Evolutionary conservation across 2,797 vertebrate genomes (phyloP), one percentile per base, ranked within the genome.

Genomic region (Odontamblyopus rebecca): DNA sequence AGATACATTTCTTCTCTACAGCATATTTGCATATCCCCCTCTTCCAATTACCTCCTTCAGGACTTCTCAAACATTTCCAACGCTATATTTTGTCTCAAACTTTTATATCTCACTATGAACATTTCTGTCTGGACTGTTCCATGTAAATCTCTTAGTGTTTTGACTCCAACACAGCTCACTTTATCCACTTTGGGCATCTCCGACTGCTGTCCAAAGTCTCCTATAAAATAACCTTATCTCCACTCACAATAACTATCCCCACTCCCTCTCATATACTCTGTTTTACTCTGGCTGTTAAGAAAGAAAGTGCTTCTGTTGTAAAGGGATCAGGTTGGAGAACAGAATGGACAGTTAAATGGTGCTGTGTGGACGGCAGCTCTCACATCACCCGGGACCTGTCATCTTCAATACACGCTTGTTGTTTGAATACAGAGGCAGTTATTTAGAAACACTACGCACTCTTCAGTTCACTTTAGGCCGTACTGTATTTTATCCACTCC

Each of bases 381-480:
- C 41, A 9, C 54, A 19, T 67, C 70, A 70, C 70, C 59, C 64
- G 64, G 79, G 69, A 63, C 67, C 74, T 70, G 80, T 74, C 65
- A 15, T 26, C 64, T 66, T 50, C 27, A 76, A 73, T 26, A 6
- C 65, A 64, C 59, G 70, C 26, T n/a, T 69, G 68, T 66, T 50
- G 67, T 32, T 53, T 62, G 64, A 29, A 50, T 62, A n/a, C 30
- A 41, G 23, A 82, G 68, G 15, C 74, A 70, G n/a, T 72, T 63
- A 70, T 78, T 80, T 70, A 73, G 78, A 82, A 74, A 70, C 68
- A 70, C 53, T 63, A 76, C 76, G 71, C 76, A 72, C 81, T 75
- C 57, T 82, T 80, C 77, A 74, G 73, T 80, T 82, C 63, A 74
- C 54, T 77, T 82, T 81, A 26, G 63, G 68, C 84, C 35, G 2